These are phyloP conservation scores for Apis florea DNA, from an alignment of 1,140 invertebrate species.

Conservation along the genomic window DNA sequence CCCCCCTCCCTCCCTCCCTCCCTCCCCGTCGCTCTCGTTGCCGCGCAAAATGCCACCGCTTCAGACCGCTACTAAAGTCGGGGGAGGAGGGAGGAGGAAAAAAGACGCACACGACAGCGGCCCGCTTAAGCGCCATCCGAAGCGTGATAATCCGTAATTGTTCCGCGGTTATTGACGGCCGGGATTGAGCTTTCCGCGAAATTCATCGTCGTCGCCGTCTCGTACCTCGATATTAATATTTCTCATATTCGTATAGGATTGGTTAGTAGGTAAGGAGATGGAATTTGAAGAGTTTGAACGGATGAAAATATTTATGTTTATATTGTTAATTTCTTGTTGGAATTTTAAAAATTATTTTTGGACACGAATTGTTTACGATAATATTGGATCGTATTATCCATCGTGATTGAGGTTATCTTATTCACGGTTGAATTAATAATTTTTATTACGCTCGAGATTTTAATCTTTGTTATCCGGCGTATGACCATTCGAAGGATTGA, in stretches of 20 bases:
- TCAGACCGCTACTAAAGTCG: constrained; percentile 46
- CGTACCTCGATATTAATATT: neutral
- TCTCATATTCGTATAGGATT: too few species aligned
- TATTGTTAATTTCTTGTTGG: too few species aligned
- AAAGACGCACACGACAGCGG: constrained; percentile 3
- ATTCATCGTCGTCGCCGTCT: neutral
- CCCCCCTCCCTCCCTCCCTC: neutral
- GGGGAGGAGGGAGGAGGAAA: neutral
- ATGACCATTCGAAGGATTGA: neutral
- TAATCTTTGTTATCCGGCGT: neutral
- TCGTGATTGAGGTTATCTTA: neutral
- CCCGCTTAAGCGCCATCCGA: constrained; percentile 13
- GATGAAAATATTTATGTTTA: too few species aligned
- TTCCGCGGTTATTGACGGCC: constrained; percentile 2
- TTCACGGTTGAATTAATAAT: neutral
- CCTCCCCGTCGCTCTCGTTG: constrained; percentile 22
- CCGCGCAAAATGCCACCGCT: constrained; percentile 49
- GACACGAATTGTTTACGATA: too few species aligned
- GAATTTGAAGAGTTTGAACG: neutral
- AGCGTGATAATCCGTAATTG: constrained; percentile 39
- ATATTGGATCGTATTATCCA: too few species aligned
- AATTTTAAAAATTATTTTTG: too few species aligned
- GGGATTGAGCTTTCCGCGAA: neutral
- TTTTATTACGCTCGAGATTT: neutral
- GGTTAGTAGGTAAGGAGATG: neutral